Evolutionary conservation across 2,113 vertebrate genomes (phyloP).

Genomic region (Otocyon megalotis): DNA sequence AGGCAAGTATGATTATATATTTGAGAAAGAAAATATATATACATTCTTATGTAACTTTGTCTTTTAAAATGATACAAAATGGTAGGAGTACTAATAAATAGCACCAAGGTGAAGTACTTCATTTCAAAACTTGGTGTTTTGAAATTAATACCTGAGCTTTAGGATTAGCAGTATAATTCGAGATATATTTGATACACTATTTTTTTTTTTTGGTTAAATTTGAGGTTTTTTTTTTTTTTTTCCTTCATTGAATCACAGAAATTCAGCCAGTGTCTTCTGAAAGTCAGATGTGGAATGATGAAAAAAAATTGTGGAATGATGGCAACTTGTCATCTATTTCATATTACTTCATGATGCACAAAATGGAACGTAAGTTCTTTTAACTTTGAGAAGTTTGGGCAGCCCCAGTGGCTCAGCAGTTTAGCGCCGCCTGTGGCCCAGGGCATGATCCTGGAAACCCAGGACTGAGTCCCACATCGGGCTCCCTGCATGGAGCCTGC

Average conservation of each 20-base stretch:
- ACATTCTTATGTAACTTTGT: not conserved
- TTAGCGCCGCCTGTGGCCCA: too few species aligned
- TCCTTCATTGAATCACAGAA: not conserved
- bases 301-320: not conserved
- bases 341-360: not conserved
- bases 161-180: not conserved
- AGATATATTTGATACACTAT: not conserved
- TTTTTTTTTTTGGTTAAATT: not conserved
- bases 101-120: not conserved
- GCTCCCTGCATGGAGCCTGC: too few species aligned
- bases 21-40: not conserved
- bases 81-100: not conserved
- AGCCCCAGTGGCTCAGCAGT: too few species aligned
- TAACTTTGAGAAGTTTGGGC: not conserved
- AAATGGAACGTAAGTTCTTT: not conserved
- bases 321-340: not conserved
- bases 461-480: too few species aligned
- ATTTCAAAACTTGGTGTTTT: not conserved
- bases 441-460: too few species aligned
- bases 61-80: not conserved
- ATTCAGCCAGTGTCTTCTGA: not conserved
- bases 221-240: conserved; percentile 3
- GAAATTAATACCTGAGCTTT: not conserved
- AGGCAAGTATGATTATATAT: not conserved
- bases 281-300: not conserved